Evolutionary conservation across 1,140 invertebrate species (phyloP).

Genomic region (Lepidostoma basale): DNA sequence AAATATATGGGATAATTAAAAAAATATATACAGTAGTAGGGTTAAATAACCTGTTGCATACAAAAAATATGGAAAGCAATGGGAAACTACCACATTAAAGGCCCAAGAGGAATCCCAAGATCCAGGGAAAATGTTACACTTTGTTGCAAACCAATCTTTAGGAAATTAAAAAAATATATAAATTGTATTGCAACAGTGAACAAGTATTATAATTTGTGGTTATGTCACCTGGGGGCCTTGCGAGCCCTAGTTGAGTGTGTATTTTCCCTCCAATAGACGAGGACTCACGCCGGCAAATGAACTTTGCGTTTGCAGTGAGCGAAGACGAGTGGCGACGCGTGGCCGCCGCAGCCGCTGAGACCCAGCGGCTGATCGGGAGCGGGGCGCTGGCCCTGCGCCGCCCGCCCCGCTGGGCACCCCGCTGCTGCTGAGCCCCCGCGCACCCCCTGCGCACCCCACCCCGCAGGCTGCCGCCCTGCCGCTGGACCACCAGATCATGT

Average conservation of each 20-base stretch:
- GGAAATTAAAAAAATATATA: too few relatives aligned
- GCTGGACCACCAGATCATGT: slow-evolving; percentile 75
- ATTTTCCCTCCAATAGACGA: slow-evolving; percentile 14
- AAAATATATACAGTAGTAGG: too few relatives aligned
- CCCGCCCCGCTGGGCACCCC: slow-evolving; percentile 75
- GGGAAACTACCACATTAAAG: too few relatives aligned
- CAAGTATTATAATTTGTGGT: too few relatives aligned
- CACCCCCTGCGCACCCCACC: slow-evolving; percentile 74
- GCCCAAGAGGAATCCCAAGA: too few relatives aligned
- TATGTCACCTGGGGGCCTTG: too few relatives aligned
- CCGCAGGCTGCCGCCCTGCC: slow-evolving; percentile 64
- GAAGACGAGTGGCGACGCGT: slow-evolving; percentile 81
- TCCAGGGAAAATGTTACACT: too few relatives aligned
- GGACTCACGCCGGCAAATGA: slow-evolving; percentile 25
- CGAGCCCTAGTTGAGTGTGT: slow-evolving; percentile 13
- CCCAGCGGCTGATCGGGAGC: slow-evolving; percentile 72
- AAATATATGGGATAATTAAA: too few relatives aligned
- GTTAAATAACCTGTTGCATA: too few relatives aligned
- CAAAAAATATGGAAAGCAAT: too few relatives aligned
- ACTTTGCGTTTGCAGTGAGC: slow-evolving; percentile 38
- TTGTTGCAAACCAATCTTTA: too few relatives aligned
- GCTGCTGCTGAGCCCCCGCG: slow-evolving; percentile 79
- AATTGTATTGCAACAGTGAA: too few relatives aligned
- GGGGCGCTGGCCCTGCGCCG: slow-evolving; percentile 69
- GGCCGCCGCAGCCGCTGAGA: slow-evolving; percentile 73